Percentiles rank a stretch among this genome's conserved stretches.
phyloP scores from a whole-genome alignment of 2,888 invertebrate species.

The Tryphoninae sp. region DNA sequence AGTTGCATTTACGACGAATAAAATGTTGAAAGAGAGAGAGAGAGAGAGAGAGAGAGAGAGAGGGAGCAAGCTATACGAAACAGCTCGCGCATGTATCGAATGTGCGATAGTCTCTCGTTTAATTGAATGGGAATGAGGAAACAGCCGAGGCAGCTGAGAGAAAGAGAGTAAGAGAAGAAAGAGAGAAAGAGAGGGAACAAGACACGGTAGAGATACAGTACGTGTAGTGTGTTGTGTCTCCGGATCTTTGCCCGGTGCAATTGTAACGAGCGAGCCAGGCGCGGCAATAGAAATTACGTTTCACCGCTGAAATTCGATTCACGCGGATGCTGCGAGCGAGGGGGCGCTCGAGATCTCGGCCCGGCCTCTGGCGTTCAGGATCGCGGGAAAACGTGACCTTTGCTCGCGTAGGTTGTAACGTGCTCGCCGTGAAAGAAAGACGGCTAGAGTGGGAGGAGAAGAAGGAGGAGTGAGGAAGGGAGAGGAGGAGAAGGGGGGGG shows the following conservation, averaged over 20 bases:
- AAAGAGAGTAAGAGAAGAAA: too few relatives aligned
- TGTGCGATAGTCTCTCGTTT: slow-evolving; percentile 49
- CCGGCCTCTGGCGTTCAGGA: slow-evolving; percentile 44
- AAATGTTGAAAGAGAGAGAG: not conserved
- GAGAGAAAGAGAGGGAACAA: too few relatives aligned
- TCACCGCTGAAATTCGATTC: slow-evolving; percentile 65
- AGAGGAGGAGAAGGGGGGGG: too few relatives aligned
- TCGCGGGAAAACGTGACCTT: slow-evolving; percentile 64
- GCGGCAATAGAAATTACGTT: slow-evolving; percentile 65
- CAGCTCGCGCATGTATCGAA: not conserved
- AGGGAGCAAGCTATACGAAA: slow-evolving; percentile 23
- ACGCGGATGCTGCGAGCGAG: slow-evolving; percentile 55
- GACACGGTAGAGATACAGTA: slow-evolving; percentile 16
- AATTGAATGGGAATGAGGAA: slow-evolving; percentile 64
- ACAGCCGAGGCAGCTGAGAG: slow-evolving; percentile 50
- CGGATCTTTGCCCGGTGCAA: slow-evolving; percentile 42
- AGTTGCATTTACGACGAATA: slow-evolving; percentile 21
- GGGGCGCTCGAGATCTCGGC: not conserved
- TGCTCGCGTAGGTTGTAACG: slow-evolving; percentile 63
- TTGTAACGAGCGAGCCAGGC: slow-evolving; percentile 64
- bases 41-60: not conserved
- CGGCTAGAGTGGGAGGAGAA: too few relatives aligned
- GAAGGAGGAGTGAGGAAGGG: too few relatives aligned
- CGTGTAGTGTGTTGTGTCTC: slow-evolving; percentile 31
- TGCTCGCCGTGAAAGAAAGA: slow-evolving; percentile 30